These are phyloP conservation scores for Xyrichtys novacula DNA, from an alignment of 2,797 vertebrate species.

Conservation along the genomic window DNA sequence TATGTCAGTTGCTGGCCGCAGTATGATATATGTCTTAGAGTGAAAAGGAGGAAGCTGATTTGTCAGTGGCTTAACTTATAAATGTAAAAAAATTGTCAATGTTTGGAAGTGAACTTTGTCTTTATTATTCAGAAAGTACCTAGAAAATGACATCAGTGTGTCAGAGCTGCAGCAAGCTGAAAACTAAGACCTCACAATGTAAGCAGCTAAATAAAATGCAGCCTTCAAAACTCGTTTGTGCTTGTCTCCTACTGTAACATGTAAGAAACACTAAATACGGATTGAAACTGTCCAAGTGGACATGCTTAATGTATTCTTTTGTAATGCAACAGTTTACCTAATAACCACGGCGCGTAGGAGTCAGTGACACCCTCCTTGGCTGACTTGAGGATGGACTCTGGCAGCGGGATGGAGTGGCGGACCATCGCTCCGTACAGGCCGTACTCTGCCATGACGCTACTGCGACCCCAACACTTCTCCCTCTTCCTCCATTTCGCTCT, in stretches of 20 bases:
- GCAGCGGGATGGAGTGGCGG: slow-evolving; percentile 97
- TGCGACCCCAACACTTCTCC: slow-evolving; percentile 98
- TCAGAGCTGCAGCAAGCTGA: neutral
- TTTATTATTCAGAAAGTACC: neutral
- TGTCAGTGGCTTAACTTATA: too few relatives aligned
- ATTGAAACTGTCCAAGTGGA: neutral
- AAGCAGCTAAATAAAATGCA: neutral
- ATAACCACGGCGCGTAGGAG: slow-evolving; percentile 97
- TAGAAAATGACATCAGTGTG: neutral
- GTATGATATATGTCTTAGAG: neutral
- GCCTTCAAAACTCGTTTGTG: neutral
- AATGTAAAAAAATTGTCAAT: too few relatives aligned
- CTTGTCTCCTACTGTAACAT: neutral
- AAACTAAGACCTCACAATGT: neutral
- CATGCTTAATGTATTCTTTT: neutral
- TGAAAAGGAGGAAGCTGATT: too few relatives aligned
- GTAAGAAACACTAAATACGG: neutral
- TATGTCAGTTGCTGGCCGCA: neutral
- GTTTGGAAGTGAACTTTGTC: too few relatives aligned
- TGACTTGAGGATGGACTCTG: slow-evolving; percentile 98
- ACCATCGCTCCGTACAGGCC: slow-evolving; percentile 99
- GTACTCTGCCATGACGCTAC: slow-evolving; percentile 99
- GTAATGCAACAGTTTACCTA: slow-evolving; percentile 81
- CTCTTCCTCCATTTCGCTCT: slow-evolving; percentile 98
- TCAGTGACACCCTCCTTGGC: slow-evolving; percentile 98